Evolutionary conservation across 2,113 vertebrate species (phyloP), one percentile per base, ranked within the genome.

Genomic region (Bombycilla garrulus): DNA sequence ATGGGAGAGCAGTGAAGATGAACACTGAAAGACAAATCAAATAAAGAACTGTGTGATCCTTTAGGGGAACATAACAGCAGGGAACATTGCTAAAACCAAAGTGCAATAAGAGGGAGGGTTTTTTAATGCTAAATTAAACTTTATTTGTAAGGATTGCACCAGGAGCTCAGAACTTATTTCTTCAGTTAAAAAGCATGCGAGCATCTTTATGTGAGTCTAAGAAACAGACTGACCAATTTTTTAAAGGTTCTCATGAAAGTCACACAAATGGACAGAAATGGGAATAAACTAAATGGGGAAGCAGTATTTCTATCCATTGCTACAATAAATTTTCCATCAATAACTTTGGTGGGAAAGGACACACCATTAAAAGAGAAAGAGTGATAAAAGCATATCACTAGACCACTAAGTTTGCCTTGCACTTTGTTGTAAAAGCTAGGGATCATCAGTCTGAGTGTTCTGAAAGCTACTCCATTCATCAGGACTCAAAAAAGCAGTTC

Each of bases 391-490:
- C 57, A 11, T 89, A 89, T 76, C 40, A 83, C 80, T 84, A 84
- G 62, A 62, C 53, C 1, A 0, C 77, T 83, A 86, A 92, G 81
- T 90, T 90, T 95, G 72, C 61, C 81, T 89, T 83, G 36, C 85
- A 60, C 79, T 95, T 95, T 58, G 45, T 50, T 4, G 4, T 91
- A 92, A 96, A 93, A 93, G 79, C 69, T 70, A 28, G 40, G 29
- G 73, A 91, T 89, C 67, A 86, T 91, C 76, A 83, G 47, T 28
- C 71, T 96, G 85, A 92, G 85, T 96, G 81, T 92, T 94, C 85
- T 96, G 94, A 94, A 93, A 93, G 87, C 93, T 88, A 36, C 61
- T 91, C 74, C 66, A 61, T 95, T 95, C 92, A 94, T 40, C 88
- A 70, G 21, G 57, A 83, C 47, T 83, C 40, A 90, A 57, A 71